A percentile compares a stretch with the other conserved stretches of the same genome.
Conservation (phyloP, 2,797 vertebrate species). For the Anguilla obscura region DNA sequence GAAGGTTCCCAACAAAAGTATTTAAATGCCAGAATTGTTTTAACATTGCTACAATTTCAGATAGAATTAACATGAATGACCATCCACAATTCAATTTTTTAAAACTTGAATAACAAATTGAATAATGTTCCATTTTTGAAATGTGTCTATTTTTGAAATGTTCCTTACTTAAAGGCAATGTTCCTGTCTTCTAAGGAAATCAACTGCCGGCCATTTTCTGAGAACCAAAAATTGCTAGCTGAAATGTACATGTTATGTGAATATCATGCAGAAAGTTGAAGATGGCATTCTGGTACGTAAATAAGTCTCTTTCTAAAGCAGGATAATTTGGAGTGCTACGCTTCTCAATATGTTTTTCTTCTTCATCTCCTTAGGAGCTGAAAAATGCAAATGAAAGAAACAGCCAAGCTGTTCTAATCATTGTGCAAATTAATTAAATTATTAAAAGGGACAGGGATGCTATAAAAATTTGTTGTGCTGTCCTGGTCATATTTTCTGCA, state of each 20-base stretch:
- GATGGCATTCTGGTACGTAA: not conserved
- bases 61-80: too few relatives aligned
- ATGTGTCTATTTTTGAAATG: too few relatives aligned
- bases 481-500: not conserved
- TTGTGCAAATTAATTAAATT: conserved; percentile 11
- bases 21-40: too few relatives aligned
- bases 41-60: too few relatives aligned
- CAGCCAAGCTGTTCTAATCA: conserved; percentile 1
- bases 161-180: too few relatives aligned
- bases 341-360: not conserved
- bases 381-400: conserved; percentile 29
- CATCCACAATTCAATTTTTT: too few relatives aligned
- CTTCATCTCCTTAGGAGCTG: not conserved
- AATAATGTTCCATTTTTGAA: too few relatives aligned
- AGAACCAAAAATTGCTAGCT: too few relatives aligned
- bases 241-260: not conserved
- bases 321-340: not conserved
- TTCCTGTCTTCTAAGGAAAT: too few relatives aligned
- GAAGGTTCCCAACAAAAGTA: too few relatives aligned
- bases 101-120: too few relatives aligned
- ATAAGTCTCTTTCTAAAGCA: not conserved
- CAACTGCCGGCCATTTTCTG: too few relatives aligned
- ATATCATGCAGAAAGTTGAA: conserved; percentile 8
- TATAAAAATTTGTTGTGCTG: not conserved
- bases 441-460: conserved; percentile 15